Conservation (phyloP, 2,797 vertebrate species). For the Malacoctenus gilli region DNA sequence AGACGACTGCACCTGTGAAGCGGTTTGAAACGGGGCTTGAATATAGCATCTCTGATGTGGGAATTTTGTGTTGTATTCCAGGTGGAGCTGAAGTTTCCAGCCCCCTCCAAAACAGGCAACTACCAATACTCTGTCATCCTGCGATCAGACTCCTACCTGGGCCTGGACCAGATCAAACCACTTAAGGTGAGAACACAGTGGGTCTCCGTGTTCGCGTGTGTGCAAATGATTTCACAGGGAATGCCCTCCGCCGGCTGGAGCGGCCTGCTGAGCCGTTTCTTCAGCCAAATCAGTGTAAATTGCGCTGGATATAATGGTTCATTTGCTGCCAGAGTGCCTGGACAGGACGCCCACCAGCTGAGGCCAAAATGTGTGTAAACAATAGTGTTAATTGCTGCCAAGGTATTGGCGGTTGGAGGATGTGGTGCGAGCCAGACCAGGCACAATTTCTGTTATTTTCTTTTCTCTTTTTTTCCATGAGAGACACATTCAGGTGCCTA, state of each 20-base stretch:
- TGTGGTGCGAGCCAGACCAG: neutral
- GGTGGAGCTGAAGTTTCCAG: constrained; percentile 99
- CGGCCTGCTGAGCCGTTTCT: neutral
- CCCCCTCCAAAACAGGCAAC: constrained; percentile 96
- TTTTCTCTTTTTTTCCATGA: neutral
- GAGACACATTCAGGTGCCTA: no score
- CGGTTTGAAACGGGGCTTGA: no score
- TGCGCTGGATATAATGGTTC: constrained; percentile 2
- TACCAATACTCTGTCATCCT: constrained; percentile 98
- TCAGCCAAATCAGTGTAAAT: constrained; percentile 9
- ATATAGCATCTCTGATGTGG: no score
- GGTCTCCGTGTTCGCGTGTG: neutral
- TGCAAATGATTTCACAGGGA: neutral
- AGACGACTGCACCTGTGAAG: no score
- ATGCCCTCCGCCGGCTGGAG: no score
- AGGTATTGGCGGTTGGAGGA: neutral
- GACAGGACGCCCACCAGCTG: neutral
- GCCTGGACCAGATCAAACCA: constrained; percentile 96
- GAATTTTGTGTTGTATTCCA: constrained; percentile 63
- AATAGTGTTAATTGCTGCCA: constrained; percentile 23
- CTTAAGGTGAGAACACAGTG: constrained; percentile 86
- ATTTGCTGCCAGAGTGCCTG: constrained; percentile 8
- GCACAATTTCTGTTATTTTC: neutral
- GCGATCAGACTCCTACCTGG: constrained; percentile 95
- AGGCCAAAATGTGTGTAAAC: constrained; percentile 20